phyloP scores from a whole-genome alignment of 92 coral and sea anemone species.

The Zoanthus sansibaricus region DNA sequence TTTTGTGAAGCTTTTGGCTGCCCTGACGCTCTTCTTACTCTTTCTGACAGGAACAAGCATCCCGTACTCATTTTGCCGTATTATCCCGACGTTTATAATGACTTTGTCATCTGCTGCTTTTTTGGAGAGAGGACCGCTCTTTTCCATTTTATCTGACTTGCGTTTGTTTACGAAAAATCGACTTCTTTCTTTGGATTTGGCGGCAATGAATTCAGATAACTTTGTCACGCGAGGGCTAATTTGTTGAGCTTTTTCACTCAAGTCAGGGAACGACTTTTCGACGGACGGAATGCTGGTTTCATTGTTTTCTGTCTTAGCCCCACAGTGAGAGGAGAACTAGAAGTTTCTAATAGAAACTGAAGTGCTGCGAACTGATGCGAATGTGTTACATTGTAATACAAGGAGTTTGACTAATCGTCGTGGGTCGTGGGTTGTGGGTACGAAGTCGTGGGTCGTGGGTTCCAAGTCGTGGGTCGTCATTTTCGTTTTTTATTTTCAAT shows the following conservation, averaged over 20 bases:
- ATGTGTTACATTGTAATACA: too few relatives aligned
- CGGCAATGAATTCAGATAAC: not conserved
- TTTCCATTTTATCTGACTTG: not conserved
- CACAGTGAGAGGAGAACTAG: not conserved
- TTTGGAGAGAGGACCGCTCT: not conserved
- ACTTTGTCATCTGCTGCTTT: conserved; percentile 27
- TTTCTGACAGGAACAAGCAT: conserved; percentile 19
- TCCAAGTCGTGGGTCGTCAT: too few relatives aligned
- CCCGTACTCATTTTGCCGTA: conserved; percentile 34
- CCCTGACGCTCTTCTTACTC: conserved; percentile 37
- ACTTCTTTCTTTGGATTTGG: conserved; percentile 39
- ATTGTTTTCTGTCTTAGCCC: conserved; percentile 4
- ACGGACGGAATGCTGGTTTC: not conserved
- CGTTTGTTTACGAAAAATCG: conserved; percentile 5
- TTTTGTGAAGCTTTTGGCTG: too few relatives aligned
- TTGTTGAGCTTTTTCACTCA: conserved; percentile 5
- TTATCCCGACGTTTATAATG: conserved; percentile 58
- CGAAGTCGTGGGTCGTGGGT: too few relatives aligned
- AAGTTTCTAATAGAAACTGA: too few relatives aligned
- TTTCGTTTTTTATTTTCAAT: too few relatives aligned
- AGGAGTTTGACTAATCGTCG: too few relatives aligned
- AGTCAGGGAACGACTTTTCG: not conserved
- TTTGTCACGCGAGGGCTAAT: not conserved
- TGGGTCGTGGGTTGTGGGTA: too few relatives aligned
- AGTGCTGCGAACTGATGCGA: too few relatives aligned